Conservation (phyloP, 2,113 vertebrate species). For the Centropus bengalensis region DNA sequence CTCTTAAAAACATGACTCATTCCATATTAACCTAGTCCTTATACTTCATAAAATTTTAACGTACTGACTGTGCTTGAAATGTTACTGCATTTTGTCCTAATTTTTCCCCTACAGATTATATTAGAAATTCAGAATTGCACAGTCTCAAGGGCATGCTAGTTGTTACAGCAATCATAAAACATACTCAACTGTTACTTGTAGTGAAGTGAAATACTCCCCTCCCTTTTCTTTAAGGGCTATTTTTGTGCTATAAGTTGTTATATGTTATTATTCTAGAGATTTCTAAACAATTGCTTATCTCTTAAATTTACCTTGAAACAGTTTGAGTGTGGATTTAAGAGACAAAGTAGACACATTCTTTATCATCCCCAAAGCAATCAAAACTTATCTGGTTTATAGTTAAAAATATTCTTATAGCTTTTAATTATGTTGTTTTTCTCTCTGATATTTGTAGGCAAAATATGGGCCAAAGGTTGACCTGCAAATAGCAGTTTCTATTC, state of each 20-base stretch:
- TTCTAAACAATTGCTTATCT: conserved; percentile 35
- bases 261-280: conserved; percentile 16
- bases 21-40: conserved; percentile 59
- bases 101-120: conserved; percentile 39
- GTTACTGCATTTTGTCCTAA: conserved; percentile 59
- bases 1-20: conserved; percentile 63
- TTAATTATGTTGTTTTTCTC: not conserved
- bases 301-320: conserved; percentile 18
- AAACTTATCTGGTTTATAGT: not conserved
- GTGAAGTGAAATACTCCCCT: not conserved
- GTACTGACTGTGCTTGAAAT: conserved; percentile 42
- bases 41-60: conserved; percentile 70
- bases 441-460: not conserved
- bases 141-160: conserved; percentile 48
- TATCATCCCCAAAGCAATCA: not conserved
- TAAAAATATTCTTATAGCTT: not conserved
- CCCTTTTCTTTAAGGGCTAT: not conserved
- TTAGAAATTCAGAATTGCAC: conserved; percentile 39
- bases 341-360: not conserved
- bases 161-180: conserved; percentile 52
- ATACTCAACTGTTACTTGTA: conserved; percentile 12
- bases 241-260: not conserved
- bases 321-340: conserved; percentile 1
- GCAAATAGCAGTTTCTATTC: not conserved
- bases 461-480: not conserved